These are phyloP conservation scores for Hydra vulgaris DNA, from an alignment of 30 jellyfish, hydroid and myxozoan species.

Conservation along the genomic window DNA sequence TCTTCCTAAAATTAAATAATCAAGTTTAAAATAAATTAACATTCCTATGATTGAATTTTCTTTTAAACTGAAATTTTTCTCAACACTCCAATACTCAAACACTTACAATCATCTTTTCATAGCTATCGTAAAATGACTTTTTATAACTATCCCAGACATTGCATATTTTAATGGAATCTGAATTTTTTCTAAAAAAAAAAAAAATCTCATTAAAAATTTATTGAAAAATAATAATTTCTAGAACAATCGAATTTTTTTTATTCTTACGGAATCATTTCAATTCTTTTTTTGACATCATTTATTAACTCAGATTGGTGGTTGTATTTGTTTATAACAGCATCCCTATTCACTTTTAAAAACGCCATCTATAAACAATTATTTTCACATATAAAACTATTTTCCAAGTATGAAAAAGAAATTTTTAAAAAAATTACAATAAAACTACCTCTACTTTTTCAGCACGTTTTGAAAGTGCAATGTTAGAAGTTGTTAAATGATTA, in stretches of 20 bases:
- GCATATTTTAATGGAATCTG: not conserved
- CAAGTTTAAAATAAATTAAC: no score
- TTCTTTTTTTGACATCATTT: not conserved
- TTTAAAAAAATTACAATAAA: no score
- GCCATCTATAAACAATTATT: slow-evolving; percentile 4
- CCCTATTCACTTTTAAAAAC: slow-evolving; percentile 16
- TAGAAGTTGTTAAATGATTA: slow-evolving; percentile 33
- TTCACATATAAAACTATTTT: not conserved
- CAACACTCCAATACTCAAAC: no score
- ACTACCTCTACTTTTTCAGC: slow-evolving; percentile 75
- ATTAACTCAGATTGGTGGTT: slow-evolving; percentile 13
- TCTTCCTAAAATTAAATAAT: slow-evolving; percentile 31
- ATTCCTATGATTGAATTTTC: no score
- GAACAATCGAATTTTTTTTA: not conserved
- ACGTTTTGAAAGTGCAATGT: slow-evolving; percentile 45
- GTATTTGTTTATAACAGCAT: slow-evolving; percentile 8
- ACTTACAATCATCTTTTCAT: not conserved
- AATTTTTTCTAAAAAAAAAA: not conserved
- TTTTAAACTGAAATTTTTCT: no score
- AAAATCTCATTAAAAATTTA: no score
- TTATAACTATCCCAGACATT: not conserved
- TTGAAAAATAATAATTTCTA: not conserved
- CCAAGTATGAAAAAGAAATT: not conserved
- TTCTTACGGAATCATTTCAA: slow-evolving; percentile 19
- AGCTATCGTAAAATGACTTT: not conserved